Conservation (phyloP, 2,113 vertebrate species). For the Periophthalmodon schlosseri region DNA sequence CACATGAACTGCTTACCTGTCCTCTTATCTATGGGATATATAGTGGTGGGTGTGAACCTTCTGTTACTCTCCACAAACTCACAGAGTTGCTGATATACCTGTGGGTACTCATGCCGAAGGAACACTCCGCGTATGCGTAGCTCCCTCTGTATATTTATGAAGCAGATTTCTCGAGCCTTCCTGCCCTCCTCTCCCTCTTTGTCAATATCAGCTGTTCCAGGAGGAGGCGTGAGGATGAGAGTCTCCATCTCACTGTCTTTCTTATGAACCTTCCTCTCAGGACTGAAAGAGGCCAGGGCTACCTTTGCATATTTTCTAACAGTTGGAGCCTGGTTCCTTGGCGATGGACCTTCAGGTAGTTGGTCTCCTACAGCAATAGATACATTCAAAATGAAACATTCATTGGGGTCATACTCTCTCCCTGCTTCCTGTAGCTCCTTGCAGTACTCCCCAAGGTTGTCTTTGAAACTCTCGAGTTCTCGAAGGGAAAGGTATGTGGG, state of each 20-base stretch:
- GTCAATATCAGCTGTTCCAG: constrained; percentile 90
- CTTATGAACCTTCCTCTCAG: constrained; percentile 84
- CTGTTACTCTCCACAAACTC: constrained; percentile 94
- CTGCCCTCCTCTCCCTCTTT: constrained; percentile 92
- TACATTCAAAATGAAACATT: constrained; percentile 98
- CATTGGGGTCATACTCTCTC: constrained; percentile 91
- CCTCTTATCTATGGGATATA: constrained; percentile 96
- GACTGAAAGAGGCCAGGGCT: constrained; percentile 92
- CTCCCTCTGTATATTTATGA: constrained; percentile 97
- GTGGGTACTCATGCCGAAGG: constrained; percentile 93
- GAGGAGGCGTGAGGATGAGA: constrained; percentile 92
- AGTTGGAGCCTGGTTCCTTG: constrained; percentile 85
- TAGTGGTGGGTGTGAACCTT: constrained; percentile 96
- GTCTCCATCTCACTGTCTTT: constrained; percentile 96
- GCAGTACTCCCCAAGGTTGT: constrained; percentile 91
- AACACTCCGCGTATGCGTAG: constrained; percentile 93
- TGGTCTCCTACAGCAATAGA: constrained; percentile 92
- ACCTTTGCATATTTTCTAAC: constrained; percentile 98
- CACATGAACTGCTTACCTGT: constrained; percentile 99
- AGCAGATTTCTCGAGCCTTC: constrained; percentile 93
- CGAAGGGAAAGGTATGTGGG: constrained; percentile 94
- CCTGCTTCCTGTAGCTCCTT: constrained; percentile 90
- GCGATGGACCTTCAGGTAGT: constrained; percentile 82
- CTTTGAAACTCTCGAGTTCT: constrained; percentile 91
- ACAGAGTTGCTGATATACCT: constrained; percentile 94